These are phyloP conservation scores for Neoaliturus tenellus DNA, from an alignment of 2,888 invertebrate genomes.

Conservation along the genomic window DNA sequence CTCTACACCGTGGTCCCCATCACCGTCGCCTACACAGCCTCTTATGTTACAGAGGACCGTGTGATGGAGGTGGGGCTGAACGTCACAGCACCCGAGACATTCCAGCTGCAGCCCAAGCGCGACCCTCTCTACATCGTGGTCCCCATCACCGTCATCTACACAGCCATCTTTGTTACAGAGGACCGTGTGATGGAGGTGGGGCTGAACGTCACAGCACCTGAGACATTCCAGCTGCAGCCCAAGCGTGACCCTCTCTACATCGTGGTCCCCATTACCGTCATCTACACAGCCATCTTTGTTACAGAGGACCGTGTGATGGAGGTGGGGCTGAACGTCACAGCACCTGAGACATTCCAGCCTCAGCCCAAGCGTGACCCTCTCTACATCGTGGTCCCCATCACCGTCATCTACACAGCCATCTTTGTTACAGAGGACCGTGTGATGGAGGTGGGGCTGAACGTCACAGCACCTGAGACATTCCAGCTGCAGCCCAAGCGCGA, in stretches of 20 bases:
- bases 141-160: slow-evolving; percentile 36
- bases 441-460: too few relatives aligned
- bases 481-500: too few relatives aligned
- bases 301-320: neutral
- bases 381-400: neutral
- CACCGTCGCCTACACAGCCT: neutral
- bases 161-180: neutral
- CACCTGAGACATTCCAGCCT: neutral
- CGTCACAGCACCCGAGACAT: too few relatives aligned
- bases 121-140: neutral
- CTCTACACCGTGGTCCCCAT: too few relatives aligned
- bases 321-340: neutral
- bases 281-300: too few relatives aligned
- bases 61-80: neutral
- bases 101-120: too few relatives aligned
- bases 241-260: slow-evolving; percentile 76
- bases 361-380: neutral
- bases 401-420: neutral
- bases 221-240: neutral
- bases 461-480: too few relatives aligned
- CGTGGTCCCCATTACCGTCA: slow-evolving; percentile 72
- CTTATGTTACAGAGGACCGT: neutral
- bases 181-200: neutral
- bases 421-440: too few relatives aligned
- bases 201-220: neutral